These are phyloP conservation scores for Luidia sarsii DNA, from an alignment of 53 echinoderm and acorn worm genomes.

Conservation along the genomic window DNA sequence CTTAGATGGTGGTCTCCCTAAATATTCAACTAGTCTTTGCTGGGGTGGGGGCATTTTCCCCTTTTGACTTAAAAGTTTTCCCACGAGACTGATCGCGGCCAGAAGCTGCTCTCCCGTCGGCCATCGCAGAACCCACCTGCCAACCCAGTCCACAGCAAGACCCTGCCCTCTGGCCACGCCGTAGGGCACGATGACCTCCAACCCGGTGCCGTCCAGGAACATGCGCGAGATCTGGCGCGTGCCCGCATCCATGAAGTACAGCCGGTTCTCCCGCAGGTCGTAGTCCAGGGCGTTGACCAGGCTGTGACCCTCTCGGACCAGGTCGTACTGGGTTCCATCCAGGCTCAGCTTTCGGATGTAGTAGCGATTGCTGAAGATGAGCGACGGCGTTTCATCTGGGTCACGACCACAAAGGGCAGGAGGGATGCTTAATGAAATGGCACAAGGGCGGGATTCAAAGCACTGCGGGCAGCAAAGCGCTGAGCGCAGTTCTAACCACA, in stretches of 20 bases:
- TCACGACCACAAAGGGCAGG: not conserved
- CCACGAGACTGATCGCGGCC: too few species aligned
- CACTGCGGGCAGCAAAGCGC: too few species aligned
- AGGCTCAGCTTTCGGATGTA: conserved; percentile 78
- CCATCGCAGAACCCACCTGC: too few species aligned
- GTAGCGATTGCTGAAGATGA: conserved; percentile 90
- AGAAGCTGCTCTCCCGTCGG: too few species aligned
- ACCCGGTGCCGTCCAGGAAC: conserved; percentile 67
- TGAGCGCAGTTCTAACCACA: too few species aligned
- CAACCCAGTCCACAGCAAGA: conserved; percentile 91
- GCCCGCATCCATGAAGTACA: conserved; percentile 70
- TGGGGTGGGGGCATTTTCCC: too few species aligned
- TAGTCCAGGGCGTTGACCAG: conserved; percentile 69
- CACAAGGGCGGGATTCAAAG: too few species aligned
- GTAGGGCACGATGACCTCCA: conserved; percentile 65
- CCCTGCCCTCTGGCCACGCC: conserved; percentile 72
- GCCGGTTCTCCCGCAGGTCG: conserved; percentile 63
- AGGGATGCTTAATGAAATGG: too few species aligned
- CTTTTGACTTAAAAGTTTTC: too few species aligned
- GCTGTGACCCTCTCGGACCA: conserved; percentile 67
- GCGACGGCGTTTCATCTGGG: conserved; percentile 65
- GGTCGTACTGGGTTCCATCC: conserved; percentile 69
- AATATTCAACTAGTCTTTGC: too few species aligned
- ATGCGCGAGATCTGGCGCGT: conserved; percentile 48
- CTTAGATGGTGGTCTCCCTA: too few species aligned